Evolutionary conservation across 2,888 invertebrate genomes (phyloP).

Genomic region (Cabera pusaria): DNA sequence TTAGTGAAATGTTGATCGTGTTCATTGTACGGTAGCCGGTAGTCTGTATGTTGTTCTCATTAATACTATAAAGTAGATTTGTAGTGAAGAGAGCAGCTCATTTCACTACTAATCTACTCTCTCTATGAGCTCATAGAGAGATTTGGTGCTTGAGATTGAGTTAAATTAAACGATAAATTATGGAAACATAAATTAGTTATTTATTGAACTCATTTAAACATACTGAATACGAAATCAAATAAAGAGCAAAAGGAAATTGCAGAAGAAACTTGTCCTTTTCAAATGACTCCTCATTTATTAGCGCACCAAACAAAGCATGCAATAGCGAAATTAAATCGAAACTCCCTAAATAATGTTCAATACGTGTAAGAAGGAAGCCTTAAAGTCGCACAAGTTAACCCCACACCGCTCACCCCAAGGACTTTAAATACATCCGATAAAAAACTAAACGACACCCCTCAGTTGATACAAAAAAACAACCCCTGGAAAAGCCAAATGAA

Average conservation of each 20-base stretch:
- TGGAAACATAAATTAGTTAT: too few relatives aligned
- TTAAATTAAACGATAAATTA: neutral
- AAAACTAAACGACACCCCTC: slow-evolving; percentile 75
- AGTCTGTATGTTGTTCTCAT: too few relatives aligned
- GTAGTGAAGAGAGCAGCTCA: too few relatives aligned
- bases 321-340: slow-evolving; percentile 30
- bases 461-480: slow-evolving; percentile 53
- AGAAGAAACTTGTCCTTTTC: slow-evolving; percentile 13
- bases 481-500: slow-evolving; percentile 59
- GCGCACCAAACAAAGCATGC: slow-evolving; percentile 25
- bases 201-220: too few relatives aligned
- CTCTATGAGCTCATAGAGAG: too few relatives aligned
- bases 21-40: slow-evolving; percentile 26
- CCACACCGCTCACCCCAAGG: slow-evolving; percentile 51
- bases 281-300: slow-evolving; percentile 30
- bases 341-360: slow-evolving; percentile 42
- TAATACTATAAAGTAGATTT: too few relatives aligned
- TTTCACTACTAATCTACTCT: too few relatives aligned
- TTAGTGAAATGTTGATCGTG: slow-evolving; percentile 28
- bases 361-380: slow-evolving; percentile 73
- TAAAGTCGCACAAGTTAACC: slow-evolving; percentile 76
- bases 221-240: too few relatives aligned
- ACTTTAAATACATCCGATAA: slow-evolving; percentile 80
- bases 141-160: too few relatives aligned
- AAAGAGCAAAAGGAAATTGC: neutral